A percentile compares a stretch with the other conserved stretches of the same genome.
These are phyloP conservation scores for Diaprepes abbreviatus DNA, from an alignment of 2,888 invertebrate species.

Conservation along the genomic window DNA sequence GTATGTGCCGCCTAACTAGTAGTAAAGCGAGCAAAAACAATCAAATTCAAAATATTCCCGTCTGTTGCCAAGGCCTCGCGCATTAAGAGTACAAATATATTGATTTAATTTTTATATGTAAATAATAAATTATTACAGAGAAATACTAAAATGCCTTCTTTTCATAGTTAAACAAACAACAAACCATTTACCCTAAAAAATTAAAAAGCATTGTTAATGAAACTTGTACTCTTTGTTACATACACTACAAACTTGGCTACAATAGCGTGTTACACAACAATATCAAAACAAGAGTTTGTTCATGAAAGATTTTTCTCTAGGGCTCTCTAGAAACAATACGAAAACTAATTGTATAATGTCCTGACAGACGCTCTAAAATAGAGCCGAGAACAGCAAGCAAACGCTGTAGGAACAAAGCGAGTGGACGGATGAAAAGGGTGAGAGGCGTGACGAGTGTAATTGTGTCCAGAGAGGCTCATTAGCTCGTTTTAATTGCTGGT, in stretches of 20 bases:
- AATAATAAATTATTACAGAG: too few species aligned
- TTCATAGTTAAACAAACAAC: background rate
- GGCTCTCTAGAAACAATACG: slow-evolving; percentile 19
- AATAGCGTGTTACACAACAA: slow-evolving; percentile 1
- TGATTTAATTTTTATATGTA: too few species aligned
- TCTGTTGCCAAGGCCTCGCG: too few species aligned
- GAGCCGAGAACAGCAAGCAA: slow-evolving; percentile 27
- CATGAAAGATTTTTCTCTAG: slow-evolving; percentile 14
- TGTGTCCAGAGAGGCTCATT: slow-evolving; percentile 66
- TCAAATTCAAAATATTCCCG: too few species aligned
- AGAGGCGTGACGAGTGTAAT: slow-evolving; percentile 61
- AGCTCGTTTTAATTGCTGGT: slow-evolving; percentile 64
- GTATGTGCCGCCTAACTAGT: too few species aligned
- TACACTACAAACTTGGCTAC: slow-evolving; percentile 1
- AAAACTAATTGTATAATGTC: slow-evolving; percentile 58
- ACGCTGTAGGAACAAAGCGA: slow-evolving; percentile 54
- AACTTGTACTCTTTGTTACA: background rate
- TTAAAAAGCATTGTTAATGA: slow-evolving; percentile 16
- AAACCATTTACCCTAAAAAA: slow-evolving; percentile 7
- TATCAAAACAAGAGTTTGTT: slow-evolving; percentile 4
- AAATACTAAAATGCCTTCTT: too few species aligned
- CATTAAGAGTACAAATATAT: too few species aligned
- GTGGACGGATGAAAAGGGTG: slow-evolving; percentile 56
- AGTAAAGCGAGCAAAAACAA: too few species aligned
- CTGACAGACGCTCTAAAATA: slow-evolving; percentile 13